Evolutionary conservation across 2,888 invertebrate genomes (phyloP).

Genomic region (Phengaris arion): DNA sequence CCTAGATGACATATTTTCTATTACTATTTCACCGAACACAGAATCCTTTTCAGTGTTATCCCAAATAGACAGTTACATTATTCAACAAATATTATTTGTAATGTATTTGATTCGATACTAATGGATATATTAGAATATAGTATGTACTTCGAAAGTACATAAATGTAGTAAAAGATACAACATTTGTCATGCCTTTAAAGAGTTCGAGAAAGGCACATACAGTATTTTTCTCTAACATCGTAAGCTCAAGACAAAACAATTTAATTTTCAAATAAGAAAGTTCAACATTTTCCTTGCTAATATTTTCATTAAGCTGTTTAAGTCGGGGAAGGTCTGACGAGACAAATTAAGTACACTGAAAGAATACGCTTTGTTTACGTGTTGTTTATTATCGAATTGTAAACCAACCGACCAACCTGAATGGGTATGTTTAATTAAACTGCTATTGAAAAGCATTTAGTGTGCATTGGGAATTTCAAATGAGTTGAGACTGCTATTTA

Average conservation of each 20-base stretch:
- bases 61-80: neutral
- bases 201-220: too few species aligned
- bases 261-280: neutral
- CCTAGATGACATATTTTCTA: conserved; percentile 5
- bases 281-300: neutral
- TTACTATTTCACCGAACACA: neutral
- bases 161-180: too few species aligned
- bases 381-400: conserved; percentile 50
- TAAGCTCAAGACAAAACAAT: neutral
- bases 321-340: conserved; percentile 17
- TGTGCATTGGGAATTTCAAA: conserved; percentile 37
- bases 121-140: neutral
- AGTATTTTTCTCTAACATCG: neutral
- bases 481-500: conserved; percentile 36
- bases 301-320: conserved; percentile 22
- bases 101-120: neutral
- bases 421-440: conserved; percentile 53
- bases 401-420: conserved; percentile 41
- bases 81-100: neutral
- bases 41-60: neutral
- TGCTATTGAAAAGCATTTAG: conserved; percentile 48
- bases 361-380: conserved; percentile 60
- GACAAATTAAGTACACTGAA: conserved; percentile 50
- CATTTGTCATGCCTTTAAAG: too few species aligned
- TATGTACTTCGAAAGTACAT: neutral